Evolutionary conservation across 2,113 vertebrate species (phyloP).

Genomic region (Gymnorhina tibicen): DNA sequence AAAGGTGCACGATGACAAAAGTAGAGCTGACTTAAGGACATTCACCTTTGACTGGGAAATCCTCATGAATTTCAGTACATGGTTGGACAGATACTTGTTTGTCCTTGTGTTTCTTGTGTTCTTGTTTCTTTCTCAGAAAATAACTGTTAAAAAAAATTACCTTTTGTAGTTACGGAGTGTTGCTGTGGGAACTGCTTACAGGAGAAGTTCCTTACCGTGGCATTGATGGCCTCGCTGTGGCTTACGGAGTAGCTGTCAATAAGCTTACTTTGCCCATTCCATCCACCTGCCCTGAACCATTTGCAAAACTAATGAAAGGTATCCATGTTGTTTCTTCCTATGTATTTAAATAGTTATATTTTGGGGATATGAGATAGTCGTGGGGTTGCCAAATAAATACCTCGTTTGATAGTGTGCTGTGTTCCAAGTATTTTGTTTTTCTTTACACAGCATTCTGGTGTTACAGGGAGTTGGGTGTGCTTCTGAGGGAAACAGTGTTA

Average conservation of each 20-base stretch:
- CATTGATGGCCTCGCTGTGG: conserved; percentile 93
- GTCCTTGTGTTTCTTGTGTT: background rate
- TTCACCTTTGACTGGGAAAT: background rate
- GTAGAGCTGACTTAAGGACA: background rate
- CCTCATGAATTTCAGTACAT: background rate
- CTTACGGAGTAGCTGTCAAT: conserved; percentile 94
- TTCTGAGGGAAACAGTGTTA: background rate
- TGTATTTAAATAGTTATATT: background rate
- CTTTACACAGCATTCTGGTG: background rate
- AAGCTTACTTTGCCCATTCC: conserved; percentile 95
- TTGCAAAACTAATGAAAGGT: conserved; percentile 97
- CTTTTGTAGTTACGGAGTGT: conserved; percentile 87
- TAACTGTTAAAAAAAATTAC: conserved; percentile 5
- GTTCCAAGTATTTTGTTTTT: background rate
- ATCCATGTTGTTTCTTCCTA: background rate
- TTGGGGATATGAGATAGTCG: background rate
- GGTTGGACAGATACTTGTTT: background rate
- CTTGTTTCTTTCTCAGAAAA: background rate
- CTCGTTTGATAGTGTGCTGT: background rate
- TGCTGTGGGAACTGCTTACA: conserved; percentile 96
- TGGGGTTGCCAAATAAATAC: background rate
- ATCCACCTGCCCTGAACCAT: conserved; percentile 93
- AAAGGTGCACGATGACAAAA: background rate
- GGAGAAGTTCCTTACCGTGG: conserved; percentile 95
- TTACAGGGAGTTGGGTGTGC: background rate